Evolutionary conservation across 1,140 invertebrate species (phyloP).

Genomic region (Druon quercuslanigerum): DNA sequence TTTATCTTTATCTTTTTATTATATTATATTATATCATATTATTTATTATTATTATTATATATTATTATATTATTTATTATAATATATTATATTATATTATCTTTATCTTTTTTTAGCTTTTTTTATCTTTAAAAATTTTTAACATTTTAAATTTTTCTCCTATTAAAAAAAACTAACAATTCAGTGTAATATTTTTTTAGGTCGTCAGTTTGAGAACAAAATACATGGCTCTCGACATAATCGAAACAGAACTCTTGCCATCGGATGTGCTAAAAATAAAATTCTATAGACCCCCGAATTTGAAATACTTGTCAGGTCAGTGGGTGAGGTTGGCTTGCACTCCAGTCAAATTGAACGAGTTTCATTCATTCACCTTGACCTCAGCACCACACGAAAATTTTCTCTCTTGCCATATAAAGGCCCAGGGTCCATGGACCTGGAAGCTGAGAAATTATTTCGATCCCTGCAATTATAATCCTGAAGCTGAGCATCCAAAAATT

Average conservation of each 20-base stretch:
- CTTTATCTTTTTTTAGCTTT: too few species aligned
- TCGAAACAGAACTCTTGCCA: slow-evolving; percentile 96
- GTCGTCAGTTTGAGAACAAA: slow-evolving; percentile 93
- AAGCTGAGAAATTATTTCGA: slow-evolving; percentile 98
- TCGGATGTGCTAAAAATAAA: slow-evolving; percentile 96
- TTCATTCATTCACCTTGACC: slow-evolving; percentile 98
- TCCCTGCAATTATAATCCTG: slow-evolving; percentile 93
- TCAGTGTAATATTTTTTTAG: slow-evolving; percentile 68
- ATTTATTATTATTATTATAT: too few species aligned
- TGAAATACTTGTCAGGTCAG: slow-evolving; percentile 95
- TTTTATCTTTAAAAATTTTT: too few species aligned
- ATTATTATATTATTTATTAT: too few species aligned
- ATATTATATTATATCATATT: too few species aligned
- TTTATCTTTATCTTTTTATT: too few species aligned
- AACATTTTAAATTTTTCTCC: too few species aligned
- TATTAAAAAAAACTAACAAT: background rate
- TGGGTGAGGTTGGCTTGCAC: slow-evolving; percentile 96
- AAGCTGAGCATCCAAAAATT: slow-evolving; percentile 89
- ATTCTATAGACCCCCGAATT: slow-evolving; percentile 95
- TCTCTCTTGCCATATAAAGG: slow-evolving; percentile 98
- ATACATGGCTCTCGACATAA: slow-evolving; percentile 95
- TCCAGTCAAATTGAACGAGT: slow-evolving; percentile 93
- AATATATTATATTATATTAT: too few species aligned
- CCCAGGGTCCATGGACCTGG: slow-evolving; percentile 99
- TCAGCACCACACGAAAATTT: slow-evolving; percentile 99